Percentiles rank a stretch among this genome's conserved stretches.
phyloP scores from a whole-genome alignment of 2,888 invertebrate genomes.

The Folsomia manolachei region DNA sequence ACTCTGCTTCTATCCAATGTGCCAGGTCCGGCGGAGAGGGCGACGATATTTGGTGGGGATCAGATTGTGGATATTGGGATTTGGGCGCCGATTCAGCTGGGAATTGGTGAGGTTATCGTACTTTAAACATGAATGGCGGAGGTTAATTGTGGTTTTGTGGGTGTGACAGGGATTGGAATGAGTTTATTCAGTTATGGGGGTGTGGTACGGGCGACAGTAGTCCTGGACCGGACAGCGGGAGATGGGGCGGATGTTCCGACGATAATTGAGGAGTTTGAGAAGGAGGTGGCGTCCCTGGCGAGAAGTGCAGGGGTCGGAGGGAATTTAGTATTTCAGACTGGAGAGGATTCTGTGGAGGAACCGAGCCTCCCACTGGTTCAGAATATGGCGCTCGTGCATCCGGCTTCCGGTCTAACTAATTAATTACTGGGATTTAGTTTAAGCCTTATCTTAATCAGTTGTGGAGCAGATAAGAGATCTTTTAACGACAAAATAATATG shows the following conservation, averaged over 20 bases:
- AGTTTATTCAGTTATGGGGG: slow-evolving; percentile 48
- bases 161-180: slow-evolving; percentile 46
- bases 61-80: slow-evolving; percentile 44
- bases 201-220: slow-evolving; percentile 43
- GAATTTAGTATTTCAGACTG: slow-evolving; percentile 25
- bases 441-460: too few relatives aligned
- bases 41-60: slow-evolving; percentile 44
- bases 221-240: slow-evolving; percentile 41
- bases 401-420: too few relatives aligned
- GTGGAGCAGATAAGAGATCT: too few relatives aligned
- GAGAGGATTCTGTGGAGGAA: too few relatives aligned
- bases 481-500: too few relatives aligned
- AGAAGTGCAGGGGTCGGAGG: slow-evolving; percentile 31
- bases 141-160: slow-evolving; percentile 11
- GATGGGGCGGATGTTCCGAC: slow-evolving; percentile 35
- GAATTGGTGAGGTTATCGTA: slow-evolving; percentile 43
- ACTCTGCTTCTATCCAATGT: slow-evolving; percentile 47
- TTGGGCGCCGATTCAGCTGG: slow-evolving; percentile 47
- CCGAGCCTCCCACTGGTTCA: too few relatives aligned
- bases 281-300: slow-evolving; percentile 40
- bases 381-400: too few relatives aligned
- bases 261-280: slow-evolving; percentile 45
- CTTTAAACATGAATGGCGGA: too few relatives aligned
- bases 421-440: too few relatives aligned
- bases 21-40: slow-evolving; percentile 46